phyloP scores from a whole-genome alignment of 2,113 vertebrate species.

The Serilophus lunatus region DNA sequence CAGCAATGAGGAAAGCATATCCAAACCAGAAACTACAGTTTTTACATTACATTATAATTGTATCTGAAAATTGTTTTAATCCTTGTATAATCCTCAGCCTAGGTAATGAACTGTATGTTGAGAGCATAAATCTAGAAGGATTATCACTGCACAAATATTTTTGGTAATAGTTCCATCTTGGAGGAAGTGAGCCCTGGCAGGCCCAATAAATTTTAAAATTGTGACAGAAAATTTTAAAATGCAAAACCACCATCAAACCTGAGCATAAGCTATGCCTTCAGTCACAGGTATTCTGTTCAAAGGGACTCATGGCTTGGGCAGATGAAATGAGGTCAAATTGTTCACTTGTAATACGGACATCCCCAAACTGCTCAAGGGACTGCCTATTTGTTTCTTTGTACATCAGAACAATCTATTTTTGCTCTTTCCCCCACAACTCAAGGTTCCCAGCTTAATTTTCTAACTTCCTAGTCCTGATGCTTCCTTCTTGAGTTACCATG shows the following conservation, averaged over 20 bases:
- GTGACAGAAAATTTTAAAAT: background rate
- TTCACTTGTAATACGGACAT: background rate
- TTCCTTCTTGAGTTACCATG: background rate
- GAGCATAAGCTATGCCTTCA: background rate
- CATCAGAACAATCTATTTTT: background rate
- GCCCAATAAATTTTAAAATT: background rate
- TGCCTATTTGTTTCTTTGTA: background rate
- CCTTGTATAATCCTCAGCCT: background rate
- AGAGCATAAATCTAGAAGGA: background rate
- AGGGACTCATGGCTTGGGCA: background rate
- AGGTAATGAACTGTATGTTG: background rate
- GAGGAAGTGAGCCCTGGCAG: background rate
- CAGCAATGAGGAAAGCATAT: background rate
- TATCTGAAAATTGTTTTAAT: background rate
- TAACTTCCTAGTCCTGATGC: background rate
- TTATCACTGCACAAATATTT: background rate
- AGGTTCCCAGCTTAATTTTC: background rate
- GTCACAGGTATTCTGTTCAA: background rate
- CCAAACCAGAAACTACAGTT: background rate
- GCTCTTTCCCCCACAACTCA: fast-evolving
- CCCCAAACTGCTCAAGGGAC: background rate
- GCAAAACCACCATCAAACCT: background rate
- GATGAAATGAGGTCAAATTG: background rate
- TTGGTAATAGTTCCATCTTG: background rate
- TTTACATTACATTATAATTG: background rate